phyloP scores from a whole-genome alignment of 1,140 invertebrate species.

The Orius insidiosus region DNA sequence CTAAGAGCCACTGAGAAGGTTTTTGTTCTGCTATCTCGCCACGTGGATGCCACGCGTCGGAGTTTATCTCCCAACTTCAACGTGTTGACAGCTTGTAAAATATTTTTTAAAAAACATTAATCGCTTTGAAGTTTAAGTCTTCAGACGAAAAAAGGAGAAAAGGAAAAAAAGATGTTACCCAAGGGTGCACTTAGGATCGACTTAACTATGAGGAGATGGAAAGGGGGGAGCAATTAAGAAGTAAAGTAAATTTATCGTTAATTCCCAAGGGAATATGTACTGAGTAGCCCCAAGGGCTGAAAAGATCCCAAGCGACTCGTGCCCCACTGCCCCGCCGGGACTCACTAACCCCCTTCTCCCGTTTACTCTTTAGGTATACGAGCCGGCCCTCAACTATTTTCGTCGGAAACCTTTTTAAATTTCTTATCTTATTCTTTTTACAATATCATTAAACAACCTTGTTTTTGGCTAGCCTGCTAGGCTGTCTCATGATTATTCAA shows the following conservation, averaged over 20 bases:
- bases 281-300: constrained; percentile 7
- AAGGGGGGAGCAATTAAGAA: no score
- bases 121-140: no score
- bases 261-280: constrained; percentile 16
- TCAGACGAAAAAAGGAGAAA: no score
- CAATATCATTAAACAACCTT: no score
- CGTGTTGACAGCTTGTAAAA: no score
- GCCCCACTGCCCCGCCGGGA: constrained; percentile 9
- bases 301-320: not conserved
- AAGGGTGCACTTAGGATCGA: not conserved
- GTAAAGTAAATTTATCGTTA: constrained; percentile 4
- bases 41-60: no score
- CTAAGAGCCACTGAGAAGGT: no score
- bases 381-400: not conserved
- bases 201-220: not conserved
- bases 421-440: not conserved
- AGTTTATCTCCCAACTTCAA: no score
- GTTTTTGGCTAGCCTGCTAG: no score
- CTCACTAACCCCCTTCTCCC: constrained; percentile 8
- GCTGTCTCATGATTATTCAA: no score
- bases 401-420: not conserved
- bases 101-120: no score
- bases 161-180: not conserved
- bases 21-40: no score
- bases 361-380: not conserved